A percentile compares a stretch with the other conserved stretches of the same genome.
Evolutionary conservation across 2,797 vertebrate species (phyloP).

Genomic region (Sylvilagus floridanus): DNA sequence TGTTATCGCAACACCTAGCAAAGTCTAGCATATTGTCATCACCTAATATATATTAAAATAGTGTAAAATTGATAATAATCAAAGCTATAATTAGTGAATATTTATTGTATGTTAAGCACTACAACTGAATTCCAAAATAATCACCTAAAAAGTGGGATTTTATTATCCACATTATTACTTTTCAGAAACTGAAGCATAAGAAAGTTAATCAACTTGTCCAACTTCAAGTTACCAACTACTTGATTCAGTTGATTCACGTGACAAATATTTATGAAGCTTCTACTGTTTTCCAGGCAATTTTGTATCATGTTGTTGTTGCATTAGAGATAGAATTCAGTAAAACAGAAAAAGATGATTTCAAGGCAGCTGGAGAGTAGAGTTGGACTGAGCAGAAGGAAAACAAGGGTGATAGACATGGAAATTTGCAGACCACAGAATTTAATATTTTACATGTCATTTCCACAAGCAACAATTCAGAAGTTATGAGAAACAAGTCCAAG

Average conservation of each 20-base stretch:
- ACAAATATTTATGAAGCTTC: constrained; percentile 36
- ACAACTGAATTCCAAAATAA: constrained; percentile 21
- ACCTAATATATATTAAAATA: constrained; percentile 2
- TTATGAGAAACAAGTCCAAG: background rate
- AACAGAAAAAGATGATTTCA: background rate
- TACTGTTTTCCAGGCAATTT: background rate
- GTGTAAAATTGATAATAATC: background rate
- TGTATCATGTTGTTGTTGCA: background rate
- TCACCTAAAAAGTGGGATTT: background rate
- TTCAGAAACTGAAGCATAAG: background rate
- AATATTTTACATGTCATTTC: constrained; percentile 31
- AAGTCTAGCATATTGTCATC: background rate
- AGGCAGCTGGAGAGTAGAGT: background rate
- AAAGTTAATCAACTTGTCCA: background rate
- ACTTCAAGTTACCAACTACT: background rate
- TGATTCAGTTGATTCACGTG: background rate
- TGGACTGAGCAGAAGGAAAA: background rate
- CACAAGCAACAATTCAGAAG: constrained; percentile 31
- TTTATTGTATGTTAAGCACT: background rate
- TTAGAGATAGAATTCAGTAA: background rate
- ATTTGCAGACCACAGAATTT: background rate
- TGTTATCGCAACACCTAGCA: background rate
- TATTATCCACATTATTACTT: background rate
- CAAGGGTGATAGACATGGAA: background rate
- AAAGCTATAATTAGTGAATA: background rate